A percentile compares a stretch with the other conserved stretches of the same genome.
These are phyloP conservation scores for Atlantisia rogersi DNA, from an alignment of 2,113 vertebrate species.

Conservation along the genomic window DNA sequence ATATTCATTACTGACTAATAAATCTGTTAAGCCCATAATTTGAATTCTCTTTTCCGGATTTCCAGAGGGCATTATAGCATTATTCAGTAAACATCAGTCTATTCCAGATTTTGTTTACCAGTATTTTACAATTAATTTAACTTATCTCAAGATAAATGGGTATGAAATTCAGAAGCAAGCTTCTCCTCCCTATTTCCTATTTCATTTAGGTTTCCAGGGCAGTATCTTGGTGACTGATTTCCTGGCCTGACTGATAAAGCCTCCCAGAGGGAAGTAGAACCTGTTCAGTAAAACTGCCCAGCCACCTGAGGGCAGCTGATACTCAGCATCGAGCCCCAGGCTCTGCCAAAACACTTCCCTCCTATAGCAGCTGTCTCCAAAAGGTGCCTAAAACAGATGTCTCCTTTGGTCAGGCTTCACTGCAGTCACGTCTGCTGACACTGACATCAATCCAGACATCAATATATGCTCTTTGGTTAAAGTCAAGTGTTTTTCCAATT, in stretches of 20 bases:
- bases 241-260: neutral
- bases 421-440: neutral
- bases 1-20: neutral
- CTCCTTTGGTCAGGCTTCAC: neutral
- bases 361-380: neutral
- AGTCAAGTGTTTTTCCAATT: neutral
- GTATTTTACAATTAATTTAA: neutral
- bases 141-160: neutral
- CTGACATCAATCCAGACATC: neutral
- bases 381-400: neutral
- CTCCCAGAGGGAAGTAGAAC: neutral
- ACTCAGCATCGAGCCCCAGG: neutral
- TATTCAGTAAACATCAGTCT: neutral
- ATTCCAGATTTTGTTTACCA: neutral
- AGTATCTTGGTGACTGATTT: neutral
- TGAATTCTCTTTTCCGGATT: neutral
- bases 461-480: neutral
- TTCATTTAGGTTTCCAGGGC: neutral
- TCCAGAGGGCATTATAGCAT: neutral
- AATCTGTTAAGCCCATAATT: neutral
- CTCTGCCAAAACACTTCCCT: neutral
- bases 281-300: neutral
- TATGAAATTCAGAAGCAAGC: neutral
- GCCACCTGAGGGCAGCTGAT: neutral
- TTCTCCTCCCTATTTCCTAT: neutral